Evolutionary conservation across 2,888 invertebrate species (phyloP).

Genomic region (Dendrolimus pini): DNA sequence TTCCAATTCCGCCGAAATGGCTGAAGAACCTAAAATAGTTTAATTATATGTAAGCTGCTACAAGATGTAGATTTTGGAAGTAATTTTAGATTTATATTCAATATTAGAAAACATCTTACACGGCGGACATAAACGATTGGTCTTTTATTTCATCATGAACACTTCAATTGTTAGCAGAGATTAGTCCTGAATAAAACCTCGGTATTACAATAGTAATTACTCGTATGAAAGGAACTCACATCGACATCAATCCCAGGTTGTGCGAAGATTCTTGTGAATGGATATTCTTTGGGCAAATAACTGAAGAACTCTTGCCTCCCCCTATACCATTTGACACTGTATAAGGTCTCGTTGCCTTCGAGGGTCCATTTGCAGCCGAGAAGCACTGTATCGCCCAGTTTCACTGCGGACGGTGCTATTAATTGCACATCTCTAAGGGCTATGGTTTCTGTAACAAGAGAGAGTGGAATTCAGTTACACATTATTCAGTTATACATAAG

Average conservation of each 20-base stretch:
- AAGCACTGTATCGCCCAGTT: constrained; percentile 82
- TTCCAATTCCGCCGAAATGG: no score
- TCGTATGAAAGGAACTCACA: constrained; percentile 73
- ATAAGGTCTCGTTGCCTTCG: constrained; percentile 82
- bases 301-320: constrained; percentile 87
- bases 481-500: no score
- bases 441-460: constrained; percentile 66
- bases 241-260: constrained; percentile 82
- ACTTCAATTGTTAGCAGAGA: no score
- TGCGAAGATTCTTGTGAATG: constrained; percentile 84
- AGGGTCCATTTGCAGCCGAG: constrained; percentile 85
- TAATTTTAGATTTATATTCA: no score
- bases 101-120: no score
- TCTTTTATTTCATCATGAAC: no score
- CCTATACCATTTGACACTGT: constrained; percentile 90
- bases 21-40: no score
- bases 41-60: no score
- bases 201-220: no score
- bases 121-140: no score
- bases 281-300: constrained; percentile 86
- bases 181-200: no score
- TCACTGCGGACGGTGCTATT: constrained; percentile 82
- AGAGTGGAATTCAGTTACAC: neutral
- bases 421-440: constrained; percentile 82
- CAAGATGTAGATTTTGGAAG: no score